phyloP scores from a whole-genome alignment of 2,797 vertebrate species.

The Mallotus villosus region DNA sequence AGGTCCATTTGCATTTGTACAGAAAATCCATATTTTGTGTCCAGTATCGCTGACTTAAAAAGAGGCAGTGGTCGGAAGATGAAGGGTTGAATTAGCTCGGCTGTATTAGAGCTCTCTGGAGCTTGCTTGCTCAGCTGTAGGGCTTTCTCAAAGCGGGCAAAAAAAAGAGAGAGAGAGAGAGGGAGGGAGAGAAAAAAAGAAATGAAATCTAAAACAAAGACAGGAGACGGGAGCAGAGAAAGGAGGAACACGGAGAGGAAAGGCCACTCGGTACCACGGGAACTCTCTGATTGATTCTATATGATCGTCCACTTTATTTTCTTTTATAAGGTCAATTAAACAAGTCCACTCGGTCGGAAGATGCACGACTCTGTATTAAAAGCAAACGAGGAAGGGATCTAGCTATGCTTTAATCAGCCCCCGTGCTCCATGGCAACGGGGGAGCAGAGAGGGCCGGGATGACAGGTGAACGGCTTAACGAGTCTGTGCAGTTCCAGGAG shows the following conservation, averaged over 20 bases:
- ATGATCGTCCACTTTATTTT: constrained; percentile 63
- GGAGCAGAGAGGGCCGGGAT: not conserved
- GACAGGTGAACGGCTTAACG: constrained; percentile 16
- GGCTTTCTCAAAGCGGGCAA: not conserved
- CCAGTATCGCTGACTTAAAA: constrained; percentile 32
- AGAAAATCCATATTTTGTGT: constrained; percentile 58
- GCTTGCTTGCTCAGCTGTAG: constrained; percentile 35
- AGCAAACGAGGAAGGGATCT: constrained; percentile 24
- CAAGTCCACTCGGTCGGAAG: constrained; percentile 30
- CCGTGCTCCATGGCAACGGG: not conserved
- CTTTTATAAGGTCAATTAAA: constrained; percentile 60
- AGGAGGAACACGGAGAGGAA: constrained; percentile 41
- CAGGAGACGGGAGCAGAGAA: constrained; percentile 18
- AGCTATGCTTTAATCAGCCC: not conserved
- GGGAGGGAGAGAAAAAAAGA: constrained; percentile 10
- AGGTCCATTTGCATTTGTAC: constrained; percentile 61
- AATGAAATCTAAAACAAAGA: not conserved
- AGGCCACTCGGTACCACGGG: constrained; percentile 46
- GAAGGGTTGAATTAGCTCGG: constrained; percentile 56
- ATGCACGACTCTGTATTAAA: constrained; percentile 19
- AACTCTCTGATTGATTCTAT: constrained; percentile 55
- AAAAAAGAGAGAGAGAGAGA: not conserved
- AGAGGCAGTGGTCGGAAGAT: constrained; percentile 45
- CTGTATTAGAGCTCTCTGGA: constrained; percentile 40
- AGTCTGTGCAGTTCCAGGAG: not conserved